phyloP scores from a whole-genome alignment of 1,140 invertebrate genomes.

The Heterodera carotae region DNA sequence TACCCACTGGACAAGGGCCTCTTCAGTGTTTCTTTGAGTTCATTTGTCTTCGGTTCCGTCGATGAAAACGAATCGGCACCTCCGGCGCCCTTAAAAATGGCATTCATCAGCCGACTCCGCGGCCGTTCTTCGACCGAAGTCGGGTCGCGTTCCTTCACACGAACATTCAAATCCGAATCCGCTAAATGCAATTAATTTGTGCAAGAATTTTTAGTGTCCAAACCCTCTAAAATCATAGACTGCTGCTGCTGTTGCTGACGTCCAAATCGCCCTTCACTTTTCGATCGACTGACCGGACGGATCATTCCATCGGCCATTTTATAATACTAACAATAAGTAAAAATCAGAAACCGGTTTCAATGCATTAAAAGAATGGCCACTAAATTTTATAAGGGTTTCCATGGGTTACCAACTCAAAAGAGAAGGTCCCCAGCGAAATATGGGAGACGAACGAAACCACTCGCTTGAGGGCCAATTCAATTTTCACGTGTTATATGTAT shows the following conservation, averaged over 20 bases:
- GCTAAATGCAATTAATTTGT: background rate
- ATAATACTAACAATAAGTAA: too few relatives aligned
- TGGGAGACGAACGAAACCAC: too few relatives aligned
- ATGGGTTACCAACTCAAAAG: background rate
- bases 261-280: background rate
- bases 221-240: background rate
- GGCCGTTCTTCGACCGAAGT: constrained; percentile 16
- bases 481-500: too few relatives aligned
- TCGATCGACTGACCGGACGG: constrained; percentile 6
- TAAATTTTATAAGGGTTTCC: background rate
- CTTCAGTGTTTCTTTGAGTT: constrained; percentile 28
- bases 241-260: background rate
- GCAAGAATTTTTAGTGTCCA: background rate
- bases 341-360: too few relatives aligned
- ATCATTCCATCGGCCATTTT: background rate
- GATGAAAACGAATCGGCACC: constrained; percentile 16
- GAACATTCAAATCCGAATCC: constrained; percentile 30
- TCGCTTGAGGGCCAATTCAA: too few relatives aligned
- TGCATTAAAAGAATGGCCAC: too few relatives aligned
- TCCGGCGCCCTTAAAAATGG: constrained; percentile 17
- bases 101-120: constrained; percentile 22
- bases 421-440: too few relatives aligned
- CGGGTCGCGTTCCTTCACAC: constrained; percentile 26
- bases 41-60: constrained; percentile 25
- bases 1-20: constrained; percentile 33